Evolutionary conservation across 2,113 vertebrate species (phyloP), one percentile per base, ranked within the genome.

Genomic region (Nettapus auritus): DNA sequence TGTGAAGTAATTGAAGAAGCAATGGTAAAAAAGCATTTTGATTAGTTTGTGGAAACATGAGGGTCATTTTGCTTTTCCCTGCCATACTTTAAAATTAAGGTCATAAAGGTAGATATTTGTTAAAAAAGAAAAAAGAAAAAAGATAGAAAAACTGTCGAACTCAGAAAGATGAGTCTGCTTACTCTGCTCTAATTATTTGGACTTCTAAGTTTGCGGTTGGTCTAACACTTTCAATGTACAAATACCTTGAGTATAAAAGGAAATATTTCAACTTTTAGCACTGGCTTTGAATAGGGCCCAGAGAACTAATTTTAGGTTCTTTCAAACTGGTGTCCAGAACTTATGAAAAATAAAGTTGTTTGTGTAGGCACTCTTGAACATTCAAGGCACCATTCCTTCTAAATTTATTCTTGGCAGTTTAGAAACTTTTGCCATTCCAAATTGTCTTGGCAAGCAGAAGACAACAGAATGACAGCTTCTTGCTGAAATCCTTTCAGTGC

Each of bases 401-500:
- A 46, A 55, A 26, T 59, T 78, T 87, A 14, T 77, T 91, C 38
- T 66, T 95, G 75, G 26, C 77, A 64, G 52, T 74, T 82, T 69
- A 56, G 52, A 86, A 82, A 31, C 44, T 88, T 70, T 8, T 14
- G 13, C 55, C 11, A 64, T 85, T 94, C 69, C 78, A 88, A 93
- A 34, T 57, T 17, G 5, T 69, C 55, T 91, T 57, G 86, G 29
- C 56, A 91, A 90, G 56, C 4, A 2, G 13, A 10, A 71, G 16
- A 20, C 52, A 82, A 68, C 64, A 92, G 75, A 91, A 81, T 82
- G 76, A 83, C 66, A 67, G 38, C 42, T 93, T 26, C 76, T 50
- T 82, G 13, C n/a, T 74, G 9, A 90, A 67, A 44, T 68, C 40
- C 11, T 82, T n/a, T 55, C 81, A 55, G 53, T 56, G 55, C 15